These are phyloP conservation scores for Octodonta nipae DNA, from an alignment of 2,888 invertebrate species.

Conservation along the genomic window DNA sequence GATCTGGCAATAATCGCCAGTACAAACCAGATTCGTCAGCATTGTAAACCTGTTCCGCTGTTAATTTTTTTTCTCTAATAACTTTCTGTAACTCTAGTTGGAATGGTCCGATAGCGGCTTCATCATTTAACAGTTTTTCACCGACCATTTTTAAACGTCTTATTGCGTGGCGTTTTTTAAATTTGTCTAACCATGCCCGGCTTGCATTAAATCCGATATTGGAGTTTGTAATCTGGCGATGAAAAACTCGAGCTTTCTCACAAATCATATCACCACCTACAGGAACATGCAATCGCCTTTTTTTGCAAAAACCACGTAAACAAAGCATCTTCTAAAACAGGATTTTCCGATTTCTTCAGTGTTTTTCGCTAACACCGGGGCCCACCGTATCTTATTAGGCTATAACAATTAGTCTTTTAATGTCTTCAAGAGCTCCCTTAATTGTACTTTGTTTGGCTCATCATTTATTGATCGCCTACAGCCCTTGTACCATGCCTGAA, in stretches of 20 bases:
- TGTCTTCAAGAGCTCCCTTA: too few species aligned
- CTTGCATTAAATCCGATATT: constrained; percentile 15
- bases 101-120: constrained; percentile 10
- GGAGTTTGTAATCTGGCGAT: too few species aligned
- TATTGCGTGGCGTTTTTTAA: constrained; percentile 14
- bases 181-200: constrained; percentile 16
- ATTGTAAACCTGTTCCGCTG: constrained; percentile 14
- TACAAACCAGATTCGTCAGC: constrained; percentile 14
- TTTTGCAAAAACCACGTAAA: not conserved
- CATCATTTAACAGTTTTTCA: constrained; percentile 15
- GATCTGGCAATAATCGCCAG: constrained; percentile 14
- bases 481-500: too few species aligned
- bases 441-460: too few species aligned
- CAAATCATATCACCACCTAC: not conserved
- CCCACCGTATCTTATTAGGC: too few species aligned
- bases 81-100: constrained; percentile 6
- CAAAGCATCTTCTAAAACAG: not conserved
- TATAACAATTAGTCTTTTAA: too few species aligned
- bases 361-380: not conserved
- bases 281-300: not conserved
- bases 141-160: constrained; percentile 14
- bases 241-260: too few species aligned
- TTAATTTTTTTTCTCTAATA: constrained; percentile 10
- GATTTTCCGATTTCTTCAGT: not conserved
- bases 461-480: too few species aligned